Percentiles rank a stretch among this genome's conserved stretches.
Conservation (phyloP, 2,797 vertebrate species). For the Cirrhinus mrigala region DNA sequence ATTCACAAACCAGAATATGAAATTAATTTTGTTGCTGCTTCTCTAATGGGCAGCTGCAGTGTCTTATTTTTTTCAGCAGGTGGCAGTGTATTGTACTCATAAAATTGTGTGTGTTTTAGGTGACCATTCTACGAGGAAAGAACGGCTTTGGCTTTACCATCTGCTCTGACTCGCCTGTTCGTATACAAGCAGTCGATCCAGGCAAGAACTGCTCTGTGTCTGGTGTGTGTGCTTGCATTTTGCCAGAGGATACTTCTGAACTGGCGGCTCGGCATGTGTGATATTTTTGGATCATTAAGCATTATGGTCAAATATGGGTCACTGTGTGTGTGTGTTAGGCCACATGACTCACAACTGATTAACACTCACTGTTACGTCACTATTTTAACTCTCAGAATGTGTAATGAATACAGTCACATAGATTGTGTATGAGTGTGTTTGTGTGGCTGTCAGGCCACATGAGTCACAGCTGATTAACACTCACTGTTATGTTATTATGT, state of each 20-base stretch:
- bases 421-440: conserved; percentile 5
- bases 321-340: not conserved
- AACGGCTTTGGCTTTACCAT: conserved; percentile 97
- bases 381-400: not conserved
- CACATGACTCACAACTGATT: not conserved
- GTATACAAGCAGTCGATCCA: conserved; percentile 94
- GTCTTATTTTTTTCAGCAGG: conserved; percentile 20
- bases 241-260: not conserved
- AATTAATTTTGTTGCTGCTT: not conserved
- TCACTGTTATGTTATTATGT: not conserved
- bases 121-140: conserved; percentile 91
- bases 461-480: conserved; percentile 12
- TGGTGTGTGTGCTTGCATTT: not conserved
- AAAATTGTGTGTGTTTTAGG: conserved; percentile 73
- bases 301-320: not conserved
- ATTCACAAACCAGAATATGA: too few relatives aligned
- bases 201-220: conserved; percentile 73
- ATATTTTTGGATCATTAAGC: not conserved
- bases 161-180: conserved; percentile 94
- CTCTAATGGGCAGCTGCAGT: not conserved
- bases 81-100: conserved; percentile 27
- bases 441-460: not conserved
- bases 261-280: conserved; percentile 12
- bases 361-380: not conserved
- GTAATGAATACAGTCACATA: not conserved